Evolutionary conservation across 2,797 vertebrate species (phyloP).

Genomic region (Synaphobranchus kaupii): DNA sequence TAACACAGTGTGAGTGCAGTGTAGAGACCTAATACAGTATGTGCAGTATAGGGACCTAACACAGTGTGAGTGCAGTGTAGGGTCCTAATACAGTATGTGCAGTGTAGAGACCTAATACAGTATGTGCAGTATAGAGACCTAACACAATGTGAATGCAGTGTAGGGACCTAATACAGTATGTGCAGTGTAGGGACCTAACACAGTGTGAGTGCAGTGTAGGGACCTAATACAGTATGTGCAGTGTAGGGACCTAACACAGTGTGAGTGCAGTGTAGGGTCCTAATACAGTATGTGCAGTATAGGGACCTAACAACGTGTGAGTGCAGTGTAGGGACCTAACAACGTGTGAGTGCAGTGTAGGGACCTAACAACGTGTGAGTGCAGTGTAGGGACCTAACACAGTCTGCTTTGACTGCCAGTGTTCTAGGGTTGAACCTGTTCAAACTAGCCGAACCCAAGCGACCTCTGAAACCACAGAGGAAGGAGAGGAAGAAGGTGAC

Average conservation of each 20-base stretch:
- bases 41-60: no score
- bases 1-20: not conserved
- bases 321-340: not conserved
- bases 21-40: not conserved
- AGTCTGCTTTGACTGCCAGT: conserved; percentile 62
- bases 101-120: not conserved
- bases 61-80: no score
- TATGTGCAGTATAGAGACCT: not conserved
- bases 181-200: not conserved
- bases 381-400: not conserved
- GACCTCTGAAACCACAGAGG: conserved; percentile 89
- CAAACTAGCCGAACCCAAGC: conserved; percentile 89
- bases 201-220: not conserved
- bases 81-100: no score
- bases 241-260: not conserved
- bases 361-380: not conserved
- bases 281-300: not conserved
- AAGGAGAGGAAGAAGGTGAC: conserved; percentile 96
- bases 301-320: not conserved
- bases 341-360: not conserved
- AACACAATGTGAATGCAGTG: not conserved
- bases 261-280: not conserved
- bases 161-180: not conserved
- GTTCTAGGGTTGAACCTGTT: conserved; percentile 89
- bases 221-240: not conserved